Evolutionary conservation across 2,888 invertebrate species (phyloP).

Genomic region (Epistrophella euchroma): DNA sequence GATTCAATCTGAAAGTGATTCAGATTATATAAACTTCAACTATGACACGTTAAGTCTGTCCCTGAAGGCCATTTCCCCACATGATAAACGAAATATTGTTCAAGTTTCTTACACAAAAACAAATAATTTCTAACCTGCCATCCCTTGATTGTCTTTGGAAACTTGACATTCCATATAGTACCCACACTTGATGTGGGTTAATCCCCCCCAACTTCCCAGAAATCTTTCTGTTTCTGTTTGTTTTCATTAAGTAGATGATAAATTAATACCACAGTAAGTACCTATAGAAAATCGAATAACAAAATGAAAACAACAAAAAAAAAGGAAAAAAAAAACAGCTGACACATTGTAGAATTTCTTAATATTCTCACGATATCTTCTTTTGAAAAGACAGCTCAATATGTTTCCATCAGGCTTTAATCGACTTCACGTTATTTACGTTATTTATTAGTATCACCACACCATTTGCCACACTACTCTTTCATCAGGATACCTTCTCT

Average conservation of each 20-base stretch:
- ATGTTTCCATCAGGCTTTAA: slow-evolving; percentile 27
- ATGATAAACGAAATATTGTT: background rate
- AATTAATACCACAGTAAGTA: background rate
- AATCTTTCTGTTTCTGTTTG: background rate
- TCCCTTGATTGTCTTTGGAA: background rate
- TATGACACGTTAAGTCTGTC: no score
- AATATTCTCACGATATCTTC: background rate
- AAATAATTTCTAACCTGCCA: background rate
- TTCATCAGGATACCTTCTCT: background rate
- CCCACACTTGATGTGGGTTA: background rate
- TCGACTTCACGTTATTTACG: slow-evolving; percentile 31
- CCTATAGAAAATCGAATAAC: background rate
- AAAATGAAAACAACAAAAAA: background rate
- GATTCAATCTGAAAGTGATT: no score
- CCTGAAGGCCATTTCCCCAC: no score
- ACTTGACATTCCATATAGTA: background rate
- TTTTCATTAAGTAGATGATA: slow-evolving; percentile 3
- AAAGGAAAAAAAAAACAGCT: slow-evolving; percentile 14
- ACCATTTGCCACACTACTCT: slow-evolving; percentile 1
- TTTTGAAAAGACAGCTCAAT: slow-evolving; percentile 9
- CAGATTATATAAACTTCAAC: no score
- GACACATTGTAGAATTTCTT: slow-evolving; percentile 1
- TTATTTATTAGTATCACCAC: slow-evolving; percentile 39
- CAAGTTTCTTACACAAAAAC: background rate
- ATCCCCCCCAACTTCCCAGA: background rate